These are phyloP conservation scores for Scomber japonicus DNA, from an alignment of 2,113 vertebrate species.

Conservation along the genomic window DNA sequence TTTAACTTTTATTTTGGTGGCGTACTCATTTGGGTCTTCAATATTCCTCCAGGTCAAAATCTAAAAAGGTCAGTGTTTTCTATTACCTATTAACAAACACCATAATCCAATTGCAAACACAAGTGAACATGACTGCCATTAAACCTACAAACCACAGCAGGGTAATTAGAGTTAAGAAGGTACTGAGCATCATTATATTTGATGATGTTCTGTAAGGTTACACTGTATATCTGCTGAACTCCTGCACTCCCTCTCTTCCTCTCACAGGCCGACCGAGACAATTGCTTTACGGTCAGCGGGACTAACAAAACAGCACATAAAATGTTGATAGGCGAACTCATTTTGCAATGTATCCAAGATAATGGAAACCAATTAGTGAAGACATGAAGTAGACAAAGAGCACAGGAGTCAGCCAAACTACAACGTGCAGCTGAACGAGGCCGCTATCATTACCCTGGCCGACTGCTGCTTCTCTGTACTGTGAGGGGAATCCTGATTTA, in stretches of 20 bases:
- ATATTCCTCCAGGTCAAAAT: background rate
- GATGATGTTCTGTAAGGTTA: constrained; percentile 7
- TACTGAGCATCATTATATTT: background rate
- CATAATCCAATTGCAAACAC: background rate
- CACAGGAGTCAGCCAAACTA: constrained; percentile 18
- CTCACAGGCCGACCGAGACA: background rate
- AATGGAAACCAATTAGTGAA: constrained; percentile 59
- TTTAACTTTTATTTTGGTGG: background rate
- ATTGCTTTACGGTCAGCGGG: constrained; percentile 1
- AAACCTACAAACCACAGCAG: background rate
- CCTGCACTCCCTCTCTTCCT: background rate
- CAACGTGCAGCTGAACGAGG: background rate
- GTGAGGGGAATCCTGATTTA: constrained; percentile 15
- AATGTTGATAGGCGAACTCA: constrained; percentile 20
- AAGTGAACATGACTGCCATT: background rate
- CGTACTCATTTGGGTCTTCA: background rate
- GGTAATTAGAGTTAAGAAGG: background rate
- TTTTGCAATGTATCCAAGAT: constrained; percentile 27
- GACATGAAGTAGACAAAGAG: constrained; percentile 44
- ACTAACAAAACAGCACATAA: constrained; percentile 12
- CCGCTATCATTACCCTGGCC: background rate
- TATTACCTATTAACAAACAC: background rate
- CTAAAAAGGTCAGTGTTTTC: background rate
- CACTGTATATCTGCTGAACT: constrained; percentile 3
- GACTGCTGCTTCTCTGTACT: background rate